Evolutionary conservation across 1,140 invertebrate genomes (phyloP), one percentile per base, ranked within the genome.

Genomic region (Homalodisca vitripennis): DNA sequence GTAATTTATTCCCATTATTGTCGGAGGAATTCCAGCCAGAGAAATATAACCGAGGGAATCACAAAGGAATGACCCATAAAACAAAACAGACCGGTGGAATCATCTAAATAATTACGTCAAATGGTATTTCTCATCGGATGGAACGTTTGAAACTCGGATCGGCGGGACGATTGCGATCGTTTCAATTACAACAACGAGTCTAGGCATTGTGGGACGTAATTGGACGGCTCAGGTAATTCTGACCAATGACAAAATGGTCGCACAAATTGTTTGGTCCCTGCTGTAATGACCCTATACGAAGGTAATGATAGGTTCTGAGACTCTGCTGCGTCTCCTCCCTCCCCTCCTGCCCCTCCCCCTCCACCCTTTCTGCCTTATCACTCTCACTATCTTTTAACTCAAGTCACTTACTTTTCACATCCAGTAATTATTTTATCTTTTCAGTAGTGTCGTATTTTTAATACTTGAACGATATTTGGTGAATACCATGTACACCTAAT

Each of bases 231-330:
- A n/a, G 48, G 48, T 22, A 51, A 51, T 51, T 51, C 48, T 22
- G n/a, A 51, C 48, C 48, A 51, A 51, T 51, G 48, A 51, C 48
- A 51, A 51, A 51, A 51, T 51, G 48, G 48, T 51, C 48, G 48
- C 6, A 51, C 48, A 51, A 51, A 51, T 51, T 51, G 48, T 51
- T 51, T 20, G 48, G 48, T 14, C 48, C n/a, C 48, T 51, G 3
- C 3, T 20, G 48, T 51, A 51, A 51, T 51, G 48, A 51, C 48
- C 48, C 48, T 51, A 22, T n/a, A 14, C n/a, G n/a, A 3, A 22
- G n/a, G 48, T 51, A 51, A 51, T 51, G 48, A 51, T 51, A 22
- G 48, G 48, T 51, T 51, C 22, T 31, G 29, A 14, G 24, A 32
- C 60, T n/a, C n/a, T n/a, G n/a, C n/a, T n/a, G n/a, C n/a, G n/a